A percentile compares a stretch with the other conserved stretches of the same genome.
phyloP scores from a whole-genome alignment of 2,888 invertebrate genomes.

The Melinaea menophilus region DNA sequence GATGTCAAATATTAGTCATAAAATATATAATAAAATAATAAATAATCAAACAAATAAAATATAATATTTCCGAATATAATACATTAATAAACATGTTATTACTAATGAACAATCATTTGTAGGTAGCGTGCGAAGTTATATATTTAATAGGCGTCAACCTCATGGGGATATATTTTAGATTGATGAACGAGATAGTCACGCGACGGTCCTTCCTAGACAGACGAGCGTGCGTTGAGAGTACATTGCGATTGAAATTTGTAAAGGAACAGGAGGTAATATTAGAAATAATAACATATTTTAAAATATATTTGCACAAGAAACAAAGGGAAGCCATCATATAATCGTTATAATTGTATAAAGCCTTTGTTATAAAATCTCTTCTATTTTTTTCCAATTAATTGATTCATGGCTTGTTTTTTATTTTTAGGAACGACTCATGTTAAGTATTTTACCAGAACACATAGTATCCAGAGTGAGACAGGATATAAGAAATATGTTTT shows the following conservation, averaged over 20 bases:
- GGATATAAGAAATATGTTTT: conserved; percentile 77
- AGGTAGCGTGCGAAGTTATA: conserved; percentile 84
- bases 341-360: not conserved
- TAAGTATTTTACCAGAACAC: conserved; percentile 91
- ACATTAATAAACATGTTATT: conserved; percentile 14
- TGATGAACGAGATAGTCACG: conserved; percentile 92
- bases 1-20: too few relatives aligned
- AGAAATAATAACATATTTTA: not conserved
- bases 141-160: conserved; percentile 86
- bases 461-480: conserved; percentile 82
- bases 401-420: not conserved
- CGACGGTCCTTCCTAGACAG: conserved; percentile 92
- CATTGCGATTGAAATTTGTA: conserved; percentile 87
- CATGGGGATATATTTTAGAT: conserved; percentile 91
- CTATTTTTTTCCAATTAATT: not conserved
- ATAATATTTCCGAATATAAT: not conserved
- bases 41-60: not conserved
- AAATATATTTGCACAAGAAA: not conserved
- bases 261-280: conserved; percentile 85
- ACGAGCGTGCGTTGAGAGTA: conserved; percentile 91
- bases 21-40: not conserved
- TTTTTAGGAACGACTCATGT: conserved; percentile 86
- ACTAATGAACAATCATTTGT: conserved; percentile 40
- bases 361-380: not conserved
- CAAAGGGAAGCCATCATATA: too few relatives aligned